phyloP scores from a whole-genome alignment of 2,888 invertebrate genomes.

The Saturnia japonica region DNA sequence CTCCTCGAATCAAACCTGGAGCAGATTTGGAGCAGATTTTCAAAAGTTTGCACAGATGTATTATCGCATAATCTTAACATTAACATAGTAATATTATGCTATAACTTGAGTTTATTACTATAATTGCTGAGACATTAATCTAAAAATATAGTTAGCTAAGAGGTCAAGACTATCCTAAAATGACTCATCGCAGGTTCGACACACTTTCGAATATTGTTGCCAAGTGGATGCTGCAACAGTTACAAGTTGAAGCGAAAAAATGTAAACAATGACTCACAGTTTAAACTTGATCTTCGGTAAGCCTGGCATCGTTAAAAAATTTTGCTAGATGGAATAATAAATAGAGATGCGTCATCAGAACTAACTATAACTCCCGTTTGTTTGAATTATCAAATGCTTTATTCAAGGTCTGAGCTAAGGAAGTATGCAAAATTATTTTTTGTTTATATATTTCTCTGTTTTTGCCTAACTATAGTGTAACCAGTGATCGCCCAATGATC shows the following conservation, averaged over 20 bases:
- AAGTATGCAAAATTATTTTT: too few relatives aligned
- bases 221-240: constrained; percentile 25
- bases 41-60: too few relatives aligned
- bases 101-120: not conserved
- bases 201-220: constrained; percentile 25
- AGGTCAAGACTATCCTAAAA: not conserved
- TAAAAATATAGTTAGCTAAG: not conserved
- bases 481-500: too few relatives aligned
- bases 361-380: not conserved
- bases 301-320: not conserved
- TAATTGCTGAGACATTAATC: not conserved
- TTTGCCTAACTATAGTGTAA: too few relatives aligned
- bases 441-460: too few relatives aligned
- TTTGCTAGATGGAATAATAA: not conserved
- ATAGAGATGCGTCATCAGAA: not conserved
- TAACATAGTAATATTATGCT: not conserved
- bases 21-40: too few relatives aligned
- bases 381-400: not conserved
- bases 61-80: not conserved
- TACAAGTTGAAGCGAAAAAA: constrained; percentile 30
- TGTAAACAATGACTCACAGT: constrained; percentile 39
- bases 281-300: constrained; percentile 5
- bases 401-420: not conserved
- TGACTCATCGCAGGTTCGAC: constrained; percentile 31
- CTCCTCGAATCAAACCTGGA: too few relatives aligned